These are phyloP conservation scores for Julus scanicus DNA, from an alignment of 2,888 invertebrate species.

Conservation along the genomic window DNA sequence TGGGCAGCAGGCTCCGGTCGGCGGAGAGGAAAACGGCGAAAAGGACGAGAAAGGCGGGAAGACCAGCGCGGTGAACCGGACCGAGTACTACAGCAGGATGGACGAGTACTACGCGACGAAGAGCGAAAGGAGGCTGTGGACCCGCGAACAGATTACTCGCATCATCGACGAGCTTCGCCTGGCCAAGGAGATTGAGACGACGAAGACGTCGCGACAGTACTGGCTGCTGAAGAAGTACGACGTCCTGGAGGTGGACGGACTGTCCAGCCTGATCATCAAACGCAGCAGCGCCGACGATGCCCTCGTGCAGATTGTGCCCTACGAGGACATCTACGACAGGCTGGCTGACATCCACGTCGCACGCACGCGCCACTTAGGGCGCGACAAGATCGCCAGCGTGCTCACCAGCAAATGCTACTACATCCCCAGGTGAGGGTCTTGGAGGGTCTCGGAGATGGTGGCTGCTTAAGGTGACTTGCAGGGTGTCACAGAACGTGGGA, in stretches of 20 bases:
- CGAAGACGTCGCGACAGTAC: constrained; percentile 44
- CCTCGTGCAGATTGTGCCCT: constrained; percentile 30
- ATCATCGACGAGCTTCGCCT: constrained; percentile 46
- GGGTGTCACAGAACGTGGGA: not conserved
- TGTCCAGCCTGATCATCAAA: constrained; percentile 23
- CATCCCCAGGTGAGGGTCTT: not conserved
- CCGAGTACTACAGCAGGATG: constrained; percentile 4
- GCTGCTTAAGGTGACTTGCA: not conserved
- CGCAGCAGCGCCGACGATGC: constrained; percentile 21
- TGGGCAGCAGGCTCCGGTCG: not conserved
- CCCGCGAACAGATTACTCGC: constrained; percentile 18
- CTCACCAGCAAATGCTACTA: not conserved
- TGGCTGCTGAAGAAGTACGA: constrained; percentile 46
- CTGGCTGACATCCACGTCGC: constrained; percentile 21
- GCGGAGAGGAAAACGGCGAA: not conserved
- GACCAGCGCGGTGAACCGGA: not conserved
- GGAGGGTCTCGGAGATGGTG: not conserved
- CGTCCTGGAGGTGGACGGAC: constrained; percentile 25
- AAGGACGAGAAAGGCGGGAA: not conserved
- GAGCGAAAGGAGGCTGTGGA: constrained; percentile 26
- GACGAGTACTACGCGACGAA: constrained; percentile 30
- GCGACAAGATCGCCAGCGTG: constrained; percentile 6
- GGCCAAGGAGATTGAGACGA: constrained; percentile 35
- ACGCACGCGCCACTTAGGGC: not conserved
- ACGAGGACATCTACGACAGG: constrained; percentile 36